These are phyloP conservation scores for Drosophila pandora DNA, from an alignment of 1,140 invertebrate species.

Conservation along the genomic window DNA sequence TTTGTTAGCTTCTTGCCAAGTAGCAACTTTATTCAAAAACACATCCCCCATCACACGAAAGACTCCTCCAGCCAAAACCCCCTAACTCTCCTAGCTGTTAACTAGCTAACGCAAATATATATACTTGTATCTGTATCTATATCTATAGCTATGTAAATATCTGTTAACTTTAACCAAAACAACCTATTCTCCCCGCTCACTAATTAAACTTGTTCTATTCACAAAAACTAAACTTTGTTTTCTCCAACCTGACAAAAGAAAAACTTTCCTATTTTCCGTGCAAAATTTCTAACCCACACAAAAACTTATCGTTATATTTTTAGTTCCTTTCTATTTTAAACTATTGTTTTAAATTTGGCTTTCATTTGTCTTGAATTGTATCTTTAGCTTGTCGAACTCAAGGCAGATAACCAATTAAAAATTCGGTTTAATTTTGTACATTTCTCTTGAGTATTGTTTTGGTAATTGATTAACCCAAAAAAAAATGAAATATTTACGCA, in stretches of 20 bases:
- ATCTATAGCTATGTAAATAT: conserved; percentile 23
- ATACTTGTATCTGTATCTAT: conserved; percentile 28
- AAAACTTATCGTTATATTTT: conserved; percentile 14
- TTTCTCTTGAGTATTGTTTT: conserved; percentile 48
- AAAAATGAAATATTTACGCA: conserved; percentile 10
- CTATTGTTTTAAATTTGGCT: conserved; percentile 35
- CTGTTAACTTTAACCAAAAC: conserved; percentile 34
- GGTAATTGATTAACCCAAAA: conserved; percentile 44
- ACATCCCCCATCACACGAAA: conserved; percentile 5
- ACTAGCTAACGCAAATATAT: conserved; percentile 39
- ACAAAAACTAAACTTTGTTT: conserved; percentile 28
- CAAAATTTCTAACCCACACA: conserved; percentile 46
- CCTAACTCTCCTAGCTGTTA: conserved; percentile 24
- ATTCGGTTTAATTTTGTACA: conserved; percentile 35
- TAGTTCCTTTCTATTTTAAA: conserved; percentile 3
- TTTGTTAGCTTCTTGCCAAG: conserved; percentile 37
- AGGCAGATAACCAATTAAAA: conserved; percentile 33
- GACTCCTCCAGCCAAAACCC: background rate
- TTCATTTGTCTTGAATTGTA: conserved; percentile 33
- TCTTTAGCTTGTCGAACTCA: conserved; percentile 23
- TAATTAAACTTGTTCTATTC: conserved; percentile 32
- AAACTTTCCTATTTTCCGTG: conserved; percentile 37
- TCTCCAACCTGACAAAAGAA: conserved; percentile 26
- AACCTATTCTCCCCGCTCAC: conserved; percentile 24
- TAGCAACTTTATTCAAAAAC: conserved; percentile 39